Percentiles rank a stretch among this genome's conserved stretches.
phyloP scores from a whole-genome alignment of 2,797 vertebrate species.

The Dendrocincla tyrannina region DNA sequence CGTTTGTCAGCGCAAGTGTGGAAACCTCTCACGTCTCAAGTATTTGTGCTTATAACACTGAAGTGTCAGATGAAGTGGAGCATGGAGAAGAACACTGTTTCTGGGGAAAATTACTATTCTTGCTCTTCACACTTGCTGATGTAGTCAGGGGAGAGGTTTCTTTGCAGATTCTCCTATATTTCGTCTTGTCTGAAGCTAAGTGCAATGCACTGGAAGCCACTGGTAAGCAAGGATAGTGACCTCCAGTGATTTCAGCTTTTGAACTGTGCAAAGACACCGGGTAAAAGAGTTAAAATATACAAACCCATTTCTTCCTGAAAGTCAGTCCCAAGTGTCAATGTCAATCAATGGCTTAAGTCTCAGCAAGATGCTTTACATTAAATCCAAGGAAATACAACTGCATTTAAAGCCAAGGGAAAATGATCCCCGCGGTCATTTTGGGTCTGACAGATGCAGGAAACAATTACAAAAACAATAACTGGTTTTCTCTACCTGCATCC shows the following conservation, averaged over 20 bases:
- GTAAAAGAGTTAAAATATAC: background rate
- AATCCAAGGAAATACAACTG: background rate
- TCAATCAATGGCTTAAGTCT: background rate
- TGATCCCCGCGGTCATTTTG: background rate
- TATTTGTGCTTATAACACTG: slow-evolving; percentile 25
- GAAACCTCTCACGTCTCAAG: slow-evolving; percentile 33
- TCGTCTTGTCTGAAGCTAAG: background rate
- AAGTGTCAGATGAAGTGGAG: background rate
- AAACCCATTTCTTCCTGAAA: background rate
- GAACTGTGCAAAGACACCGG: background rate
- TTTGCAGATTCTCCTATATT: background rate
- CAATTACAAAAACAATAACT: background rate
- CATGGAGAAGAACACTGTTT: background rate
- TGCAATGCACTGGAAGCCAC: background rate
- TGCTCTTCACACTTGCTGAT: background rate
- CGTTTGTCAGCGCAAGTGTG: background rate
- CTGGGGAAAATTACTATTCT: background rate
- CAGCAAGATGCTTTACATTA: background rate
- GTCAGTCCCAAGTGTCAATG: background rate
- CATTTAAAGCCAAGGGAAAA: background rate
- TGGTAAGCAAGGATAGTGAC: background rate
- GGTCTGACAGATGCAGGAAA: background rate
- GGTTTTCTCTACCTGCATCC: background rate
- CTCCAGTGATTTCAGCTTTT: background rate
- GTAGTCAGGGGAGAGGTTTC: background rate